Evolutionary conservation across 2,888 invertebrate species (phyloP).

Genomic region (Deroplatys truncata): DNA sequence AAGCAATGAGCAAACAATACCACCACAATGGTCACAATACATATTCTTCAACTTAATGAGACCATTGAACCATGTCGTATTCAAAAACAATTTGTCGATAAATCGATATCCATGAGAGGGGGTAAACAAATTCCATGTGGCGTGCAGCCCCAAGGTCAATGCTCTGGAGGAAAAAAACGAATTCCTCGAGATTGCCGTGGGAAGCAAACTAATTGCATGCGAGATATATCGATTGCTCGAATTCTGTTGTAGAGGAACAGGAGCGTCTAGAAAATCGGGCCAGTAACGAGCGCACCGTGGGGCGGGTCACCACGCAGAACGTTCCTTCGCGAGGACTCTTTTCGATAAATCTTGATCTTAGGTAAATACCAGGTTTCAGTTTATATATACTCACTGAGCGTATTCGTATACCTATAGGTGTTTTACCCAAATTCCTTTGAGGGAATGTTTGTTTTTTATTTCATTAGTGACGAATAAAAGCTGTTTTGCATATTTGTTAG

Average conservation of each 20-base stretch:
- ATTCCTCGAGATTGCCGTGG: background rate
- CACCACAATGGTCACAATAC: too few relatives aligned
- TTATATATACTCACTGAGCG: too few relatives aligned
- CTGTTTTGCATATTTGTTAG: too few relatives aligned
- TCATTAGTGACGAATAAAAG: too few relatives aligned
- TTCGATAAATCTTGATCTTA: background rate
- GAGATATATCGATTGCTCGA: background rate
- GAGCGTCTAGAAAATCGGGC: background rate
- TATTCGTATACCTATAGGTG: too few relatives aligned
- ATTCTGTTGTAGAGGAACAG: background rate
- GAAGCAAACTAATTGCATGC: background rate
- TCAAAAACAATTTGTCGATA: background rate
- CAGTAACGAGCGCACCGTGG: background rate
- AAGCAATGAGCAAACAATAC: too few relatives aligned
- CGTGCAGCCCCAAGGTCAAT: background rate
- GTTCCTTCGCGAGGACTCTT: background rate
- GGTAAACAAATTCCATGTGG: background rate
- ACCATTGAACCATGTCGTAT: background rate
- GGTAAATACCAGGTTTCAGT: background rate
- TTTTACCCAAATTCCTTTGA: too few relatives aligned
- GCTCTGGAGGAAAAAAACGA: background rate
- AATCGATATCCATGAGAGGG: background rate
- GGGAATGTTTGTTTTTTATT: too few relatives aligned
- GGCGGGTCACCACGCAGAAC: background rate
- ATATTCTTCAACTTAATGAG: too few relatives aligned